phyloP scores from a whole-genome alignment of 2,113 vertebrate species.

The Corvus hawaiiensis region DNA sequence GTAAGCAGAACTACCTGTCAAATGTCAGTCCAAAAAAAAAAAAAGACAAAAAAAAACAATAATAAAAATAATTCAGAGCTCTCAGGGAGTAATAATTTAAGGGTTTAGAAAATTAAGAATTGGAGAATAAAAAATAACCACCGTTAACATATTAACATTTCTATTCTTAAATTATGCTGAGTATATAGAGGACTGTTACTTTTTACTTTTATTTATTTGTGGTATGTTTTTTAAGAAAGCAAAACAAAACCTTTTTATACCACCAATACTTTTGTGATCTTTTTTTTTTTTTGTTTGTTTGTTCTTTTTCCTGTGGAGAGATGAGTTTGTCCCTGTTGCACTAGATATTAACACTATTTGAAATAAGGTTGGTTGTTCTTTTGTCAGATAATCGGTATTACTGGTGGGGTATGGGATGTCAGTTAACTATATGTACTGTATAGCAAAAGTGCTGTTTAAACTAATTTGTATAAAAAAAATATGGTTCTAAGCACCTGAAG shows the following conservation, averaged over 20 bases:
- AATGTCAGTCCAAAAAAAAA: slow-evolving; percentile 70
- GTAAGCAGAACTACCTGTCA: slow-evolving; percentile 76
- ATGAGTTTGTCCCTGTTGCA: slow-evolving; percentile 77
- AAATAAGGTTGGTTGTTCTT: slow-evolving; percentile 36
- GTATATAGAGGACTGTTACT: slow-evolving; percentile 77
- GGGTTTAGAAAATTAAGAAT: slow-evolving; percentile 70
- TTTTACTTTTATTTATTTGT: slow-evolving; percentile 76
- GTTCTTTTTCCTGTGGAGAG: slow-evolving; percentile 76
- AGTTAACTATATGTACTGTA: slow-evolving; percentile 59
- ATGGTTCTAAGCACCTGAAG: slow-evolving; percentile 61
- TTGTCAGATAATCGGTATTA: slow-evolving; percentile 56
- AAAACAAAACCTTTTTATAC: slow-evolving; percentile 62
- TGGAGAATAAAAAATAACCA: slow-evolving; percentile 70
- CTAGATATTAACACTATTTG: slow-evolving; percentile 70
- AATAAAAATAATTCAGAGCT: slow-evolving; percentile 59
- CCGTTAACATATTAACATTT: slow-evolving; percentile 73
- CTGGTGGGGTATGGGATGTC: slow-evolving; percentile 51
- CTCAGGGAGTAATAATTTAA: slow-evolving; percentile 81
- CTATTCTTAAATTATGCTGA: slow-evolving; percentile 79
- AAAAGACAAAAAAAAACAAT: not conserved
- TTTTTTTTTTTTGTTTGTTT: not conserved
- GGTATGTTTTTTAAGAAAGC: slow-evolving; percentile 57
- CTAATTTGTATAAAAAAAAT: slow-evolving; percentile 57
- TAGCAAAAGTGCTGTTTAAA: slow-evolving; percentile 71
- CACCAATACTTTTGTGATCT: slow-evolving; percentile 54